Conservation (phyloP, 1,140 invertebrate species). For the Drosophila erecta region DNA sequence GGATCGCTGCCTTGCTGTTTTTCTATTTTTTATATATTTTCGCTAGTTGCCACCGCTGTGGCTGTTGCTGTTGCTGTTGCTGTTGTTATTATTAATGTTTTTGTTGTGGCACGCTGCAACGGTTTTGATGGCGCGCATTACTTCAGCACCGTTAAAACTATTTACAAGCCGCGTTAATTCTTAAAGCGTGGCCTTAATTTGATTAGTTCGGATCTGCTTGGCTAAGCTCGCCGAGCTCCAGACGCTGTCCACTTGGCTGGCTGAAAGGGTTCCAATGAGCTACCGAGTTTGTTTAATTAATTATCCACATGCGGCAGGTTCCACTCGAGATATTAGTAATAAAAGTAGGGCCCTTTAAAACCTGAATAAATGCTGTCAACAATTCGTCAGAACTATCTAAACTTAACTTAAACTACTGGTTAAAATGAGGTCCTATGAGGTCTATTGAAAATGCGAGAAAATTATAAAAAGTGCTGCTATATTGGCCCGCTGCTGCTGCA, state of each 20-base stretch:
- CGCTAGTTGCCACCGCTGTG: constrained; percentile 22
- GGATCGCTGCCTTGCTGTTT: constrained; percentile 73
- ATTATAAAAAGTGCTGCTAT: constrained; percentile 9
- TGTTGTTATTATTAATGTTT: constrained; percentile 21
- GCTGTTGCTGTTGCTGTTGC: constrained; percentile 19
- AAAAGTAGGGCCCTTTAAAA: too few species aligned
- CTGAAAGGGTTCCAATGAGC: constrained; percentile 32
- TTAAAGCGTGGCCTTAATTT: constrained; percentile 82
- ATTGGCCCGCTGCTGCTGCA: background rate
- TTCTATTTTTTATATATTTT: constrained; percentile 5
- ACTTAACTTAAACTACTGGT: too few species aligned
- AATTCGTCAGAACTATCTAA: too few species aligned
- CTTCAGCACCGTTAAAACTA: constrained; percentile 82
- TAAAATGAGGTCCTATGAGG: background rate
- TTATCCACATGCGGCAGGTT: background rate
- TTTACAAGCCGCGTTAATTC: constrained; percentile 82
- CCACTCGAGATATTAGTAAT: background rate
- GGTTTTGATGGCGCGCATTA: constrained; percentile 74
- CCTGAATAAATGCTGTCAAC: too few species aligned
- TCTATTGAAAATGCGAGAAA: background rate
- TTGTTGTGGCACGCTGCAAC: constrained; percentile 73
- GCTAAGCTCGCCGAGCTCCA: constrained; percentile 47
- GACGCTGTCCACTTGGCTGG: constrained; percentile 38
- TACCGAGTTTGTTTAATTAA: constrained; percentile 7
- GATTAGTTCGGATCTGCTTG: constrained; percentile 73